phyloP scores from a whole-genome alignment of 2,113 vertebrate genomes.

The Engystomops pustulosus region DNA sequence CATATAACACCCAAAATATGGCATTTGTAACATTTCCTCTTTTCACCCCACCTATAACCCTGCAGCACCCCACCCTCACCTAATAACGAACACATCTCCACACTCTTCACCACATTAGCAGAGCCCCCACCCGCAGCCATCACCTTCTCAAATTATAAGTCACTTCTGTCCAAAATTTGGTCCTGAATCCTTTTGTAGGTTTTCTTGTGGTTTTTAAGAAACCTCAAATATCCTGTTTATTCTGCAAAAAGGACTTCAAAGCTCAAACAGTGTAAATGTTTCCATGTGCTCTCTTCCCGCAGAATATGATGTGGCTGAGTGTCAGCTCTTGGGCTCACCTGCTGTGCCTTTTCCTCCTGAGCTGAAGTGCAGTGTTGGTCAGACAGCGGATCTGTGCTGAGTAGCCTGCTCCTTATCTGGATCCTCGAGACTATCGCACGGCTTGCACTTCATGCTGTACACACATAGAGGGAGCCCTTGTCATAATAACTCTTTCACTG shows the following conservation, averaged over 20 bases:
- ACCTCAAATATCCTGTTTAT: neutral
- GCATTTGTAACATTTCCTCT: neutral
- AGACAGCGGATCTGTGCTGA: conserved; percentile 31
- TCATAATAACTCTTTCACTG: conserved; percentile 47
- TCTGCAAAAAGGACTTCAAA: conserved; percentile 20
- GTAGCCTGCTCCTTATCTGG: conserved; percentile 37
- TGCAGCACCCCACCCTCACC: neutral
- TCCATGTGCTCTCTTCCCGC: neutral
- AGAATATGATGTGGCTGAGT: neutral
- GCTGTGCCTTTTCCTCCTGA: neutral
- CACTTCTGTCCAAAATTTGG: neutral
- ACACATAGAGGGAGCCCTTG: conserved; percentile 50
- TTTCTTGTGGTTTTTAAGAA: conserved; percentile 20
- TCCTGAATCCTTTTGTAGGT: neutral
- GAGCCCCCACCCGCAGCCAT: neutral
- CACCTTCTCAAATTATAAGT: neutral
- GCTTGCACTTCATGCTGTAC: conserved; percentile 28
- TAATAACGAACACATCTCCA: neutral
- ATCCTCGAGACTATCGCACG: conserved; percentile 24
- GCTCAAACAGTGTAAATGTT: neutral
- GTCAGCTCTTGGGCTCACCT: conserved; percentile 30
- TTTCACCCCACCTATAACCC: neutral
- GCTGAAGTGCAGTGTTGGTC: neutral
- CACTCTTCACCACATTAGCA: neutral
- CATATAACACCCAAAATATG: neutral